Evolutionary conservation across 2,797 vertebrate genomes (phyloP).

Genomic region (Eospalax fontanierii): DNA sequence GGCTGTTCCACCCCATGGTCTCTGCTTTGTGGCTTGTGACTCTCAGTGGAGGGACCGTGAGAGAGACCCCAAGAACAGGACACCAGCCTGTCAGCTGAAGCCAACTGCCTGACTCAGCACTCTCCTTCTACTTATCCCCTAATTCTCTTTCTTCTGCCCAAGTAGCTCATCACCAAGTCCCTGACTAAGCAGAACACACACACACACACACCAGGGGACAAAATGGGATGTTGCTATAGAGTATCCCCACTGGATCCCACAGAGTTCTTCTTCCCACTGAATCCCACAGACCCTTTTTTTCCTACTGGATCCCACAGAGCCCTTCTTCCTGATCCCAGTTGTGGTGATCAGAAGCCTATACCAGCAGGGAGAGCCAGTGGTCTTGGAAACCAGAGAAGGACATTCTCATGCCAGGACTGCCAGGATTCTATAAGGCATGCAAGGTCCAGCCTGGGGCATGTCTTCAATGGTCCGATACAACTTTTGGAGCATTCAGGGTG

Average conservation of each 20-base stretch:
- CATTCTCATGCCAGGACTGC: neutral
- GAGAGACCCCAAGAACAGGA: neutral
- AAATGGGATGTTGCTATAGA: neutral
- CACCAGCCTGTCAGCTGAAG: neutral
- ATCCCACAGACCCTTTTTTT: neutral
- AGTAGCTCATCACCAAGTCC: neutral
- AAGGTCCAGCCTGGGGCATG: neutral
- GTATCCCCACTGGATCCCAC: no score
- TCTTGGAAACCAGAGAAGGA: neutral
- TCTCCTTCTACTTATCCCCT: neutral
- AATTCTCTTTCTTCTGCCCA: neutral
- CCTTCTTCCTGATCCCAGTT: neutral
- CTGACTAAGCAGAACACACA: neutral
- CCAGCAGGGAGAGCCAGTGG: neutral
- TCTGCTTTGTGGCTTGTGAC: neutral
- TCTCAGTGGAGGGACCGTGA: neutral
- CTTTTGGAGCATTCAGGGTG: neutral
- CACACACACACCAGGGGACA: no score
- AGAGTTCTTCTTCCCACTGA: neutral
- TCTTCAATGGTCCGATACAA: no score
- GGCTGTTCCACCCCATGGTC: neutral
- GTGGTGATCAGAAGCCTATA: neutral
- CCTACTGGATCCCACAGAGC: neutral
- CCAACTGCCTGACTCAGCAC: neutral
- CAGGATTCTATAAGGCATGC: neutral